Evolutionary conservation across 2,888 invertebrate species (phyloP).

Genomic region (Cephus runcator): DNA sequence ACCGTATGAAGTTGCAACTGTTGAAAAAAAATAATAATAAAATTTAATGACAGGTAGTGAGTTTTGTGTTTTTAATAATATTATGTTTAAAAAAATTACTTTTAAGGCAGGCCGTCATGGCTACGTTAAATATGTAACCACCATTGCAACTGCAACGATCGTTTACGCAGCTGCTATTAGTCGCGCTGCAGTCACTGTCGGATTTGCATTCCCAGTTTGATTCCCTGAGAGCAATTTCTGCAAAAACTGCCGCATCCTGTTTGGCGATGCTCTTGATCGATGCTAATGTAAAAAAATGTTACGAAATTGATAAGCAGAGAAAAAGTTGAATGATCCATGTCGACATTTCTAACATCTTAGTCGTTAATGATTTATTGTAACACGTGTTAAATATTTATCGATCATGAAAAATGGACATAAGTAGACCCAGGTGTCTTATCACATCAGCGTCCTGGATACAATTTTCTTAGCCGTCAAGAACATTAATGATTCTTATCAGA

Average conservation of each 20-base stretch:
- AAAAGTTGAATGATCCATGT: neutral
- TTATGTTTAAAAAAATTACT: constrained; percentile 23
- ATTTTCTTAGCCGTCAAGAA: neutral
- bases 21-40: constrained; percentile 5
- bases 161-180: constrained; percentile 34
- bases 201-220: constrained; percentile 27
- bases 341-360: neutral
- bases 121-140: constrained; percentile 35
- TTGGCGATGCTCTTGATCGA: neutral
- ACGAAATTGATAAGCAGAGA: neutral
- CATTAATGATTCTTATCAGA: neutral
- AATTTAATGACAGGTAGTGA: neutral
- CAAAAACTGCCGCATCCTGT: neutral
- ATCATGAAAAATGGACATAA: neutral
- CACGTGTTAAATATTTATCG: neutral
- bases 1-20: constrained; percentile 39
- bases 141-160: constrained; percentile 34
- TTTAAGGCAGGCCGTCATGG: constrained; percentile 42
- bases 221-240: neutral
- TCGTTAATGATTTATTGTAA: neutral
- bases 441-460: neutral
- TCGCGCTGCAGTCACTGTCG: constrained; percentile 30
- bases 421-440: neutral
- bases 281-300: neutral
- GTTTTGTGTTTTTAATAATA: neutral